A percentile compares a stretch with the other conserved stretches of the same genome.
Conservation (phyloP, 2,888 invertebrate genomes). For the Stenurella melanura region DNA sequence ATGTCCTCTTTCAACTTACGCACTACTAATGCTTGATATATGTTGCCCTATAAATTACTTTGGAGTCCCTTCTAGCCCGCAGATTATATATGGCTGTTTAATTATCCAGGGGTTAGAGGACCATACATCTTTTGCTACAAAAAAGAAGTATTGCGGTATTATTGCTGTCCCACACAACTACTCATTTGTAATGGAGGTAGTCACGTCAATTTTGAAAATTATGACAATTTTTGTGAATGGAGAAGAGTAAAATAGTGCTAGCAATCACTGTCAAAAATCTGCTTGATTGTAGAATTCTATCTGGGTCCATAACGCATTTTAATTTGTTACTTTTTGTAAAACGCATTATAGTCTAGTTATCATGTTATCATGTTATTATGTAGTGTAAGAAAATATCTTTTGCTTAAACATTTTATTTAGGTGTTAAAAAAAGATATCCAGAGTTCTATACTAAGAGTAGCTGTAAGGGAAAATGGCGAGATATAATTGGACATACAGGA, state of each 20-base stretch:
- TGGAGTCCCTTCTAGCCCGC: slow-evolving; percentile 49
- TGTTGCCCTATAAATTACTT: slow-evolving; percentile 55
- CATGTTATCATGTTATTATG: too few relatives aligned
- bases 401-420: too few relatives aligned
- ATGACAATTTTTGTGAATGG: neutral
- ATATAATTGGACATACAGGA: too few relatives aligned
- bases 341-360: too few relatives aligned
- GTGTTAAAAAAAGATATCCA: too few relatives aligned
- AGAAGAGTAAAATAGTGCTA: neutral
- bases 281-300: neutral
- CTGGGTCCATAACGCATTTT: too few relatives aligned
- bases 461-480: too few relatives aligned
- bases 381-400: too few relatives aligned
- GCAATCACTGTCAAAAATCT: neutral
- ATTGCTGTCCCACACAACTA: neutral
- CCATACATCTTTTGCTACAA: slow-evolving; percentile 50
- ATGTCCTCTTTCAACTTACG: slow-evolving; percentile 50
- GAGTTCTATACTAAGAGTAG: too few relatives aligned
- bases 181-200: neutral
- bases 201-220: neutral
- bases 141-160: slow-evolving; percentile 19
- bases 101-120: slow-evolving; percentile 55
- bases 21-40: slow-evolving; percentile 56
- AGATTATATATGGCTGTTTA: slow-evolving; percentile 58
- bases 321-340: too few relatives aligned